These are phyloP conservation scores for Hiodon tergisus DNA, from an alignment of 2,113 vertebrate species.

Conservation along the genomic window DNA sequence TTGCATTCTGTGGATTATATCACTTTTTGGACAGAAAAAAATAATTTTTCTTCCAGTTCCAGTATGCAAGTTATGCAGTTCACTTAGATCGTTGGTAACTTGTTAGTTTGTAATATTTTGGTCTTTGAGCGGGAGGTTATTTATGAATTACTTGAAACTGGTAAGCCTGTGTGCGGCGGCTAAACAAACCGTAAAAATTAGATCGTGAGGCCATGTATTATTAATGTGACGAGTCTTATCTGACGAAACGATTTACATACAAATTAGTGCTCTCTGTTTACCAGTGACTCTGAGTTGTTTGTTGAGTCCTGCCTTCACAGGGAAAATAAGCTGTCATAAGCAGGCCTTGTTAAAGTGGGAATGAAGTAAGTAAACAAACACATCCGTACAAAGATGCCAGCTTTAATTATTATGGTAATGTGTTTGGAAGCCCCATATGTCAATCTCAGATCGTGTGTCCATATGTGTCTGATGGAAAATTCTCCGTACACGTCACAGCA, in stretches of 20 bases:
- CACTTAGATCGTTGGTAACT: no score
- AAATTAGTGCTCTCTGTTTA: constrained; percentile 27
- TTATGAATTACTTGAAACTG: constrained; percentile 26
- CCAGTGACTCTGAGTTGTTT: constrained; percentile 16
- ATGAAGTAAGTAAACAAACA: constrained; percentile 2
- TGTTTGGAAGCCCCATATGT: constrained; percentile 6
- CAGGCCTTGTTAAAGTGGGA: background rate
- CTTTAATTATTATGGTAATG: constrained; percentile 23
- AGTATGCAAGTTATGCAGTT: background rate
- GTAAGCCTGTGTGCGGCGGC: constrained; percentile 19
- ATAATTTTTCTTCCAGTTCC: background rate
- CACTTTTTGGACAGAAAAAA: constrained; percentile 8
- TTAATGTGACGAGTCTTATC: constrained; percentile 24
- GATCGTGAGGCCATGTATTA: constrained; percentile 20
- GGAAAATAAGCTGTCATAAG: constrained; percentile 17
- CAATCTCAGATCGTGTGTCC: background rate
- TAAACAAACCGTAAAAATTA: constrained; percentile 21
- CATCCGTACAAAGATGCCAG: background rate
- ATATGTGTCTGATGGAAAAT: background rate
- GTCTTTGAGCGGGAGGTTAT: background rate
- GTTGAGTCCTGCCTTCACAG: constrained; percentile 10
- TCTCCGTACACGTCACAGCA: background rate
- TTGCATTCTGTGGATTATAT: background rate
- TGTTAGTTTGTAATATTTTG: no score
- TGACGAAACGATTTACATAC: constrained; percentile 26